These are phyloP conservation scores for Itoplectis maculator DNA, from an alignment of 2,888 invertebrate species.

Conservation along the genomic window DNA sequence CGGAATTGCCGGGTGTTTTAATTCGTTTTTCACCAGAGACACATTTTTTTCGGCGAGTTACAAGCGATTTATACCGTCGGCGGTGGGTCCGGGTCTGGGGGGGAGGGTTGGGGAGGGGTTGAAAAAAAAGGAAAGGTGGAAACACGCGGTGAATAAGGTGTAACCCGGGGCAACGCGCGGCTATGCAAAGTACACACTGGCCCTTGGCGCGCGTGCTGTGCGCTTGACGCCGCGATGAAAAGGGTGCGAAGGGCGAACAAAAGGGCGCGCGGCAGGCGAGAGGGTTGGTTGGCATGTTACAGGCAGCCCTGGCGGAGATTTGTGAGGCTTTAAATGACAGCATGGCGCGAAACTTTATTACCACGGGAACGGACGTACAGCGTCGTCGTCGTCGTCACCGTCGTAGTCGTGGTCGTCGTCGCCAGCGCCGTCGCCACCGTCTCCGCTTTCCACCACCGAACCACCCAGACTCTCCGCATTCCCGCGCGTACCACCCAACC, in stretches of 20 bases:
- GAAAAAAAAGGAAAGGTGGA: not conserved
- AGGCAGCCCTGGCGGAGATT: slow-evolving; percentile 70
- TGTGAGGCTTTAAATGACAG: slow-evolving; percentile 76
- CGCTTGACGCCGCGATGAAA: slow-evolving; percentile 45
- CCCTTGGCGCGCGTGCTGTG: not conserved
- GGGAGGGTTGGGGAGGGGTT: not conserved
- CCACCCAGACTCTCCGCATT: not conserved
- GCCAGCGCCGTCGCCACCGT: slow-evolving; percentile 17
- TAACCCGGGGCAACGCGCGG: not conserved
- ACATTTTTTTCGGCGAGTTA: not conserved
- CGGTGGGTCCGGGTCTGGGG: too few species aligned
- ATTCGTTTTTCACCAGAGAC: not conserved
- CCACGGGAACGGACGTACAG: slow-evolving; percentile 48
- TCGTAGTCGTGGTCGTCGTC: slow-evolving; percentile 16
- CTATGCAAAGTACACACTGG: slow-evolving; percentile 8
- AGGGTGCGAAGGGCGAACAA: slow-evolving; percentile 32
- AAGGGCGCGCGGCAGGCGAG: slow-evolving; percentile 17
- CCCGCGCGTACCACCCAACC: not conserved
- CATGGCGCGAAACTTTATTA: slow-evolving; percentile 72
- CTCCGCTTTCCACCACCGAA: not conserved
- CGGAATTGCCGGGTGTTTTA: slow-evolving; percentile 10
- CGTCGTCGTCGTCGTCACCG: slow-evolving; percentile 40
- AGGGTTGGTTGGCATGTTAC: slow-evolving; percentile 51
- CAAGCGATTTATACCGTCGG: not conserved
- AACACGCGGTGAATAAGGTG: slow-evolving; percentile 1